Conservation (phyloP, 2,888 invertebrate genomes). For the Drosophila subsilvestris region DNA sequence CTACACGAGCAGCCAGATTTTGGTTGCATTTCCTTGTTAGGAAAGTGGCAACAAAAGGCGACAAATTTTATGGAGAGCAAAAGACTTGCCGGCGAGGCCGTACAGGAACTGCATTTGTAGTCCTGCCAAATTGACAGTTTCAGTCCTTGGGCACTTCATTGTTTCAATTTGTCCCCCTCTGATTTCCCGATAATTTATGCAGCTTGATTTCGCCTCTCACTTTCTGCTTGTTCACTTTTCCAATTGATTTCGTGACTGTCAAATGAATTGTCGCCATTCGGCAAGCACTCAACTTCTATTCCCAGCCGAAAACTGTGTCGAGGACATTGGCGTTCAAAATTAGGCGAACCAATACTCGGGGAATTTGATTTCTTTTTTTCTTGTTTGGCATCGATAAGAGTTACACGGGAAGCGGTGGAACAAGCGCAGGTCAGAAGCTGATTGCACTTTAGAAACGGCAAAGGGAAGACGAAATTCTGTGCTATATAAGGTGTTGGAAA, state of each 20-base stretch:
- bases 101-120: slow-evolving; percentile 35
- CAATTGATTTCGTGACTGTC: slow-evolving; percentile 70
- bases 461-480: not conserved
- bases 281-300: not conserved
- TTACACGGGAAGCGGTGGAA: not conserved
- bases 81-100: slow-evolving; percentile 11
- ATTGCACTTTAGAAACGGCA: not conserved
- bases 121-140: slow-evolving; percentile 40
- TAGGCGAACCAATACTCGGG: slow-evolving; percentile 23
- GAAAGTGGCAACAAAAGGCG: slow-evolving; percentile 23
- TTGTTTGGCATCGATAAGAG: no score
- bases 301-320: slow-evolving; percentile 54
- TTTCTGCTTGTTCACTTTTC: slow-evolving; percentile 52
- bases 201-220: slow-evolving; percentile 57
- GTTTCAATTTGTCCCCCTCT: slow-evolving; percentile 63
- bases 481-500: not conserved
- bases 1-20: slow-evolving; percentile 15
- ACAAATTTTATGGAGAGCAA: slow-evolving; percentile 13
- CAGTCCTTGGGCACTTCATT: slow-evolving; percentile 50
- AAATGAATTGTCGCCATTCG: slow-evolving; percentile 39
- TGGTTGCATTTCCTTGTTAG: slow-evolving; percentile 42
- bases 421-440: not conserved
- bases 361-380: not conserved
- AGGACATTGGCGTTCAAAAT: slow-evolving; percentile 59
- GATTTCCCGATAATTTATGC: slow-evolving; percentile 74